Evolutionary conservation across 2,888 invertebrate genomes (phyloP).

Genomic region (Abrostola tripartita): DNA sequence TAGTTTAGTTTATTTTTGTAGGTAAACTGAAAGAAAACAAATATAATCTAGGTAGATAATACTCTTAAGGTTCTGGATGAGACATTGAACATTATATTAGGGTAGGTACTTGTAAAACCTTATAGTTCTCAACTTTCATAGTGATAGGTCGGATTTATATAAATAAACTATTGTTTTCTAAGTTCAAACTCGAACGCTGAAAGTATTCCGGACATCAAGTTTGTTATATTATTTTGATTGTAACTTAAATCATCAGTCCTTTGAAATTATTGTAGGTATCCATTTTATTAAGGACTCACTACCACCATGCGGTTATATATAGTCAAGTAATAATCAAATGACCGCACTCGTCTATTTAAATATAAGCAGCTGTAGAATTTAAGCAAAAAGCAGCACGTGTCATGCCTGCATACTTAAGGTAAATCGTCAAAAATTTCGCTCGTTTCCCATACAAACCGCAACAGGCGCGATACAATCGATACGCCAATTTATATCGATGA

Average conservation of each 20-base stretch:
- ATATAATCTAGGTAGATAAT: no score
- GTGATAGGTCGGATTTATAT: no score
- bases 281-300: constrained; percentile 11
- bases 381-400: constrained; percentile 60
- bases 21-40: no score
- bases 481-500: constrained; percentile 77
- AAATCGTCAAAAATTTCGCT: constrained; percentile 59
- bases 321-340: constrained; percentile 32
- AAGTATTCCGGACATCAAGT: no score
- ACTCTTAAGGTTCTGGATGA: no score
- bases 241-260: neutral
- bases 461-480: constrained; percentile 73
- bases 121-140: no score
- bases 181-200: no score
- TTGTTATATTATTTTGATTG: neutral
- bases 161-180: no score
- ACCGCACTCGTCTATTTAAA: constrained; percentile 42
- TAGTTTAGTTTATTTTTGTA: no score
- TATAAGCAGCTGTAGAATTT: constrained; percentile 53
- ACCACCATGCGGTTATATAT: constrained; percentile 12
- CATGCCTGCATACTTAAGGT: constrained; percentile 54
- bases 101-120: no score
- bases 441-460: constrained; percentile 82
- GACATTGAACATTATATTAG: no score
- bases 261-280: neutral